These are phyloP conservation scores for Drosophila nr. perissopoda DNA, from an alignment of 2,888 invertebrate species.

Conservation along the genomic window DNA sequence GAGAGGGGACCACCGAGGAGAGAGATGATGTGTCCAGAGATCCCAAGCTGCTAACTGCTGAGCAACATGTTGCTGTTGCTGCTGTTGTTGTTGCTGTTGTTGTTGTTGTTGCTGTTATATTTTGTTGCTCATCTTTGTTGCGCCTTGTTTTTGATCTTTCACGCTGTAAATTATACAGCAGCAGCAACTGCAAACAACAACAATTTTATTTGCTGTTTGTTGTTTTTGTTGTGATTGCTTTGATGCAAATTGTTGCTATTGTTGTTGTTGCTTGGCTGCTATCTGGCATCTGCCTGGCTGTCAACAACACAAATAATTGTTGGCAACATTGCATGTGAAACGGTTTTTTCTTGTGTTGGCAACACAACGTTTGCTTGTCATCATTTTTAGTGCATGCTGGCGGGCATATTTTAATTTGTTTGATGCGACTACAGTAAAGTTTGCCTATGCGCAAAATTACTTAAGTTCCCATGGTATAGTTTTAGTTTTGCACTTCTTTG, in stretches of 20 bases:
- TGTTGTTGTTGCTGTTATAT: conserved; percentile 13
- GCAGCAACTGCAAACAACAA: conserved; percentile 16
- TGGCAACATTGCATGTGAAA: conserved; percentile 61
- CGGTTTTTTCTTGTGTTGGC: conserved; percentile 57
- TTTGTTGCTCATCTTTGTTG: conserved; percentile 58
- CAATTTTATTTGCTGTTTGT: conserved; percentile 16
- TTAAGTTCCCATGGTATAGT: conserved; percentile 36
- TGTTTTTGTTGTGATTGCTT: conserved; percentile 17
- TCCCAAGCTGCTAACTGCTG: conserved; percentile 45
- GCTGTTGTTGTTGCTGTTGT: background rate
- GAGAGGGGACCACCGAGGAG: conserved; percentile 61
- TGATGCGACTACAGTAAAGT: conserved; percentile 33
- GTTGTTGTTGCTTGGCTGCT: conserved; percentile 31
- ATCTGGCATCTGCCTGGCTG: conserved; percentile 66
- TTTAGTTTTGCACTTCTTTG: conserved; percentile 25
- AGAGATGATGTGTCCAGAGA: conserved; percentile 11
- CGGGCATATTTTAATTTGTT: conserved; percentile 46
- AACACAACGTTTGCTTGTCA: conserved; percentile 66
- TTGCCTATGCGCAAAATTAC: conserved; percentile 30
- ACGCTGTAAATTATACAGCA: conserved; percentile 59
- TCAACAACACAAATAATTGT: conserved; percentile 66
- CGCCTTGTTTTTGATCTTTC: conserved; percentile 61
- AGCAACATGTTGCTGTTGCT: conserved; percentile 57
- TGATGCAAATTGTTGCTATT: conserved; percentile 55
- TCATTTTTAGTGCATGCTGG: conserved; percentile 54